Evolutionary conservation across 2,797 vertebrate genomes (phyloP), one percentile per base, ranked within the genome.

Genomic region (Onychomys torridus): DNA sequence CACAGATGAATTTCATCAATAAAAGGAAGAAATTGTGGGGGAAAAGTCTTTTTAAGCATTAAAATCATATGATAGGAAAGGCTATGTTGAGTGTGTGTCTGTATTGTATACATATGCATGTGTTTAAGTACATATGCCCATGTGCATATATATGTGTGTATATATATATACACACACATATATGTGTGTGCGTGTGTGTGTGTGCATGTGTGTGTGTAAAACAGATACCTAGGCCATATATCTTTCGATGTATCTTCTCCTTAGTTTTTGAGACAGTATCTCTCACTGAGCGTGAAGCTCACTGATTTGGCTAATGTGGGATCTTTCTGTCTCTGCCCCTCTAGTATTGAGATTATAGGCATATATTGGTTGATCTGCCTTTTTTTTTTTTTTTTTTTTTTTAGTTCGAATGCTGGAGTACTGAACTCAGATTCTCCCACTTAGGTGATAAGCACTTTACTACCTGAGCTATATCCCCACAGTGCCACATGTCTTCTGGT

Each of bases 1-100:
- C 73, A 19, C 0, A 34, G 37, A 27, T 95, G 7, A 6, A 3
- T 63, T 97, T 90, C 29, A 89, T 77, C 19, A 29, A 12, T 37
- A 69, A 90, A 85, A 96, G 90, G 6, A 86, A 94, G 25, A 93
- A 73, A 92, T 43, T 40, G 37, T 40, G 29, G 14, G 78, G 89
- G 23, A 86, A 78, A 93, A 40, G 96, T 91, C 8, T 37, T 59
- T 90, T 71, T 83, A 67, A 83, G 7, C 12, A 63, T 71, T 86
- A 34, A n/a, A 92, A 69, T 75, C 52, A 2, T 65, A 46, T 92
- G 49, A 69, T 46, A 71, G 25, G 2, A 76, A 85, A 89, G 25
- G 63, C 25, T 76, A 61, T 73, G 1, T 17, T 52, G 43, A 85
- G 21, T 85, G 32, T 49, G 65, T 79, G 17, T 65, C 4, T 34